Base-by-base conservation (phyloP, 1,140 invertebrate genomes). In the Pemphigus obesinymphae region DNA sequence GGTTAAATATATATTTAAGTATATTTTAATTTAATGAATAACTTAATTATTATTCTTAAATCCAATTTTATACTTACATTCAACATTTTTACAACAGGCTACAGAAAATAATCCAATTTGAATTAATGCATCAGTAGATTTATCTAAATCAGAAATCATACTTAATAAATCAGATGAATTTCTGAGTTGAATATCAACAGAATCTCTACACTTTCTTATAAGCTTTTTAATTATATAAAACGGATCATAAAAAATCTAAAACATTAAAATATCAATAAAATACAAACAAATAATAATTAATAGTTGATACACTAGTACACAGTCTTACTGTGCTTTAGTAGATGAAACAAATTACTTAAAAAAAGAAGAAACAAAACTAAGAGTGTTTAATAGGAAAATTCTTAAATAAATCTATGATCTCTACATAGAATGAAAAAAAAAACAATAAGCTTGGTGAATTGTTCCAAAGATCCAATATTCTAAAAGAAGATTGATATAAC, bases 91-190 rank as follows among this genome's bases (percentile, higher is more conserved):
- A 80, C 53, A 80, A 63, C 53, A 80, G 20, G 76, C 53, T 8
- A 80, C 20, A 63, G 76, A 29, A 80, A 40, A 80, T 80, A 80
- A 20, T 80, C 76, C 76, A 80, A 80, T 45, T 31, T 80, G 76
- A 80, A 80, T 80, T 80, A 80, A 31, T 29, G 31, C 3, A n/a
- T 80, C 76, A 29, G 76, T 80, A 26, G 13, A 80, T 43, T 80
- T 80, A 63, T 80, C 76, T 61, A 80, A 80, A 29, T 80, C 55
- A n/a, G 5, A n/a, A 40, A 61, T 34, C 37, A 63, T 31, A 26
- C 0, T 13, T n/a, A 26, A 63, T 26, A 80, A 61, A 43, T 80
- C 76, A 29, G 53, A 20, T 43, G 53, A 31, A 29, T 45, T 80
- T 61, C 34, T 80, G 2, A 20, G 5, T 26, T 58, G 55, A 31